phyloP scores from a whole-genome alignment of 1,140 invertebrate species.

The Ectropis grisescens region DNA sequence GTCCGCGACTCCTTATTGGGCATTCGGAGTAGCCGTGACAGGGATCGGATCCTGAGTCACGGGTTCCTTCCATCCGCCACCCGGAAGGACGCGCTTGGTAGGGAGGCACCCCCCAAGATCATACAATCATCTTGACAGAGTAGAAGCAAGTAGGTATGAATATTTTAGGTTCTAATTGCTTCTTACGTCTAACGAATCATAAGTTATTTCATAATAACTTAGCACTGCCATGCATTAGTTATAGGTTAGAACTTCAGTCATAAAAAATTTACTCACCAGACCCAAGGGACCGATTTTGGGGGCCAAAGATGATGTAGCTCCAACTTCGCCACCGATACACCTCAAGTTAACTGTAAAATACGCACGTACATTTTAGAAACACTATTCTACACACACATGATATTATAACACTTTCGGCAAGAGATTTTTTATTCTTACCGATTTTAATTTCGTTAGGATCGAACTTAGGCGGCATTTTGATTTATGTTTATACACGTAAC shows the following conservation, averaged over 20 bases:
- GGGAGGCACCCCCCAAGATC: slow-evolving; percentile 69
- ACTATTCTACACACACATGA: too few species aligned
- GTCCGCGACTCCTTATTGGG: slow-evolving; percentile 69
- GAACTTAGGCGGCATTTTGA: slow-evolving; percentile 90
- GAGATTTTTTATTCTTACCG: too few species aligned
- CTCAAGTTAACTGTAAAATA: slow-evolving; percentile 87
- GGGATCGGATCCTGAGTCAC: slow-evolving; percentile 67
- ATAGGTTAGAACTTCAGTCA: slow-evolving; percentile 33
- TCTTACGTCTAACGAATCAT: too few species aligned
- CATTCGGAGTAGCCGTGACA: slow-evolving; percentile 70
- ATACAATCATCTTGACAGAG: slow-evolving; percentile 23
- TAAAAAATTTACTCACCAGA: slow-evolving; percentile 89
- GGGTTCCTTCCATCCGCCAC: slow-evolving; percentile 71
- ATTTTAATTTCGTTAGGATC: slow-evolving; percentile 97
- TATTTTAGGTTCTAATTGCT: background rate
- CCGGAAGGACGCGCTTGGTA: slow-evolving; percentile 71
- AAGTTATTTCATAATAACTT: too few species aligned
- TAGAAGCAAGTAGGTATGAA: slow-evolving; percentile 2
- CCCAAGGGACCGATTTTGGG: slow-evolving; percentile 99
- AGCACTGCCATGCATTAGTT: slow-evolving; percentile 30
- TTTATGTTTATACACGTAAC: slow-evolving; percentile 18
- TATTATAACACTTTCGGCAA: too few species aligned
- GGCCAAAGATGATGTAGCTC: slow-evolving; percentile 97
- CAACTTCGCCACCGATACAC: slow-evolving; percentile 99
- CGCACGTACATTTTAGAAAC: too few species aligned